Conservation (phyloP, 1,140 invertebrate genomes). For the Microplitis mediator region DNA sequence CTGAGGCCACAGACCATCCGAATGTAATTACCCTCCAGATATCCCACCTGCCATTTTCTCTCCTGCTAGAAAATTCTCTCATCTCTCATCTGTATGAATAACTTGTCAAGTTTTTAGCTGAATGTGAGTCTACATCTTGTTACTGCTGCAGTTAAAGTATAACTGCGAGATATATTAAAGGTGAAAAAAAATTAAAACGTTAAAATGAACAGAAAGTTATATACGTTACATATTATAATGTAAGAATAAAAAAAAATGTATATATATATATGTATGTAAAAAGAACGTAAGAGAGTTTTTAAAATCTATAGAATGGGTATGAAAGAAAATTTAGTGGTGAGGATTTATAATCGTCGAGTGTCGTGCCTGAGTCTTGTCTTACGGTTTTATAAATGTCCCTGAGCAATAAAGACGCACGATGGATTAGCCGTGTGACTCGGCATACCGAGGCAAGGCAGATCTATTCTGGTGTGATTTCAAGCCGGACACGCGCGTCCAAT, state of each 20-base stretch:
- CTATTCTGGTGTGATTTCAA: conserved; percentile 53
- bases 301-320: not conserved
- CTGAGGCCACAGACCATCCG: not conserved
- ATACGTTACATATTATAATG: too few relatives aligned
- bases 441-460: conserved; percentile 43
- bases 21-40: conserved; percentile 31
- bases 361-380: conserved; percentile 26
- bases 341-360: conserved; percentile 20
- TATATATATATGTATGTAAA: too few relatives aligned
- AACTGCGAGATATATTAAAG: not conserved
- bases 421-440: conserved; percentile 47
- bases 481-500: conserved; percentile 53
- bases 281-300: not conserved
- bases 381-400: conserved; percentile 52
- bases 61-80: not conserved
- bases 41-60: conserved; percentile 22
- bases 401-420: conserved; percentile 54
- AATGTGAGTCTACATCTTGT: not conserved
- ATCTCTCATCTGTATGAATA: conserved; percentile 17
- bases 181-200: too few relatives aligned
- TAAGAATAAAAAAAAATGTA: too few relatives aligned
- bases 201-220: too few relatives aligned
- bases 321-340: not conserved
- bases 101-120: not conserved
- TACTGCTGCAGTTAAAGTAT: not conserved